phyloP scores from a whole-genome alignment of 2,797 vertebrate species.

The Megalops cyprinoides region DNA sequence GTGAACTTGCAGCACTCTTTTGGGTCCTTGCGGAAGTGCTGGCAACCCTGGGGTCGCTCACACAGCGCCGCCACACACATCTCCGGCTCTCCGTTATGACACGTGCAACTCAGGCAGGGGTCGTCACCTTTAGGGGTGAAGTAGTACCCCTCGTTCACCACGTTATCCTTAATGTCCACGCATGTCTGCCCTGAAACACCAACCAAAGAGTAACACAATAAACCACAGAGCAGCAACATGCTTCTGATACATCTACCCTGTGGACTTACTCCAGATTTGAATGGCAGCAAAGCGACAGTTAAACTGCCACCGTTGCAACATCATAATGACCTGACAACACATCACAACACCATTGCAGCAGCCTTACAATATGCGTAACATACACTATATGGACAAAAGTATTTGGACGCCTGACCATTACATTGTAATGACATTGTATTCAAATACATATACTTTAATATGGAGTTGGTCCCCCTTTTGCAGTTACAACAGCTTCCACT shows the following conservation, averaged over 20 bases:
- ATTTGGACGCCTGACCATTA: too few relatives aligned
- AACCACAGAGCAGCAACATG: background rate
- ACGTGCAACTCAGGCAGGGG: constrained; percentile 95
- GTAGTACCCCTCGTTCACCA: constrained; percentile 95
- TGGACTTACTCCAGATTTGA: too few relatives aligned
- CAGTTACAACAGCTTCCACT: too few relatives aligned
- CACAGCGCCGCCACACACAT: constrained; percentile 97
- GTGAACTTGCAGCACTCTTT: constrained; percentile 99
- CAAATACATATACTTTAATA: too few relatives aligned
- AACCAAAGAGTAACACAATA: background rate
- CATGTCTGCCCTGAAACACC: constrained; percentile 87
- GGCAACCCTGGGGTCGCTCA: constrained; percentile 92
- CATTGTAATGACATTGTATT: too few relatives aligned
- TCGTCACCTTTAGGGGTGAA: constrained; percentile 98
- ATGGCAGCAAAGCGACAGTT: too few relatives aligned
- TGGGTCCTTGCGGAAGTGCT: constrained; percentile 93
- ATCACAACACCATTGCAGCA: too few relatives aligned
- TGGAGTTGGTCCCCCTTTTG: too few relatives aligned
- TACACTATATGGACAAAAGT: too few relatives aligned
- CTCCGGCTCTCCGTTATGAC: constrained; percentile 94
- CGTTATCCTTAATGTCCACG: constrained; percentile 96
- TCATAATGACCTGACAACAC: too few relatives aligned
- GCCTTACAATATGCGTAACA: too few relatives aligned
- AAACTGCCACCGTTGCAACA: too few relatives aligned
- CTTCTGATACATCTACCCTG: background rate